These are phyloP conservation scores for Sipha flava DNA, from an alignment of 1,140 invertebrate species.

Conservation along the genomic window DNA sequence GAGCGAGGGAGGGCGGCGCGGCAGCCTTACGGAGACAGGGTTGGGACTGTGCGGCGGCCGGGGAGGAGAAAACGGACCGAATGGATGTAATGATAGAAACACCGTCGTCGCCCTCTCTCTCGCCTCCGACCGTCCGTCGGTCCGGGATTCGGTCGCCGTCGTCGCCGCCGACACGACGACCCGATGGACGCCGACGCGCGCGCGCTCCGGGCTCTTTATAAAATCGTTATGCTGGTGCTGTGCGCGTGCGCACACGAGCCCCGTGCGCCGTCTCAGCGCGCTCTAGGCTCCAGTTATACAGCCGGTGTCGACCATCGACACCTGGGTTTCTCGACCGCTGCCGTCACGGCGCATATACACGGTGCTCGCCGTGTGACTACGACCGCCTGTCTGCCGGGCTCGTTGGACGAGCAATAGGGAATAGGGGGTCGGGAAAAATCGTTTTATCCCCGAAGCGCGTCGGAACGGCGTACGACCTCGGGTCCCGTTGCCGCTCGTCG, in stretches of 20 bases:
- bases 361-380: background rate
- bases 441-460: no score
- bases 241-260: background rate
- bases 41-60: background rate
- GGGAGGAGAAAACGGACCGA: background rate
- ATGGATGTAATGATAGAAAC: slow-evolving; percentile 7
- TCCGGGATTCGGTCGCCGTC: background rate
- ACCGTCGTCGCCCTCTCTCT: background rate
- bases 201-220: background rate
- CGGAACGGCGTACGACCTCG: no score
- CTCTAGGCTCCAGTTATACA: background rate
- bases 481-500: no score
- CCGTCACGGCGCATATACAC: background rate
- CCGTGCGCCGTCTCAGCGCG: background rate
- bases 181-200: background rate
- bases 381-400: no score
- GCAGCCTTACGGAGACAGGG: background rate
- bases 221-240: slow-evolving; percentile 2
- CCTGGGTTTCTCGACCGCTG: background rate
- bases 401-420: no score
- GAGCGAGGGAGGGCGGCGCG: background rate
- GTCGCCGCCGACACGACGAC: background rate
- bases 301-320: background rate
- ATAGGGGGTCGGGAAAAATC: no score
- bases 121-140: background rate